Percentiles rank a stretch among this genome's conserved stretches.
phyloP scores from a whole-genome alignment of 2,113 vertebrate species.

The Larimichthys polyactis region DNA sequence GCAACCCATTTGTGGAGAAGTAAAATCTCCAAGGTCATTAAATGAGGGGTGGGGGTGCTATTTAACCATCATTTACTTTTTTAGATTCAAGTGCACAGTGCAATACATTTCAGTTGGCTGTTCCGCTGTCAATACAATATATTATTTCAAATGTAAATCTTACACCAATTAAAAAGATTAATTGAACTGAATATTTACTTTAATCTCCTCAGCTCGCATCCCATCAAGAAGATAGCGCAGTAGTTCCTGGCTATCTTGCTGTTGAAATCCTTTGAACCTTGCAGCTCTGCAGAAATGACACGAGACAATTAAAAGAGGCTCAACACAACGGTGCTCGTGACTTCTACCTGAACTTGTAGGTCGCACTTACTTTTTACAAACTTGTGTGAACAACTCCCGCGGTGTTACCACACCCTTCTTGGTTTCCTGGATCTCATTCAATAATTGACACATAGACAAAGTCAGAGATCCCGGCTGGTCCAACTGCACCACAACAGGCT shows the following conservation, averaged over 20 bases:
- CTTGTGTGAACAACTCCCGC: conserved; percentile 93
- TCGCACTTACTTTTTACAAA: conserved; percentile 96
- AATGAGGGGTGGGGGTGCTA: neutral
- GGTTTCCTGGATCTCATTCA: conserved; percentile 92
- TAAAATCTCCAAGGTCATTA: conserved; percentile 8
- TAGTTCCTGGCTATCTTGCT: conserved; percentile 98
- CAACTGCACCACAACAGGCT: conserved; percentile 87
- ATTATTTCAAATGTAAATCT: conserved; percentile 3
- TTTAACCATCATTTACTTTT: neutral
- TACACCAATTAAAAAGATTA: neutral
- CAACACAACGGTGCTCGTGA: neutral
- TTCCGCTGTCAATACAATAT: neutral
- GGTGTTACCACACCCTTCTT: conserved; percentile 91
- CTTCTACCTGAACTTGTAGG: neutral
- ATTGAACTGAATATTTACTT: conserved; percentile 78
- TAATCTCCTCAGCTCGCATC: conserved; percentile 94
- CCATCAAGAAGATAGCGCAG: conserved; percentile 96
- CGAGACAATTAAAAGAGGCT: neutral
- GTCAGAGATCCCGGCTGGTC: conserved; percentile 92
- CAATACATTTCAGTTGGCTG: neutral
- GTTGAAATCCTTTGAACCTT: conserved; percentile 97
- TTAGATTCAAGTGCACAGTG: neutral
- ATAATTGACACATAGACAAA: conserved; percentile 91
- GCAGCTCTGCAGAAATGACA: conserved; percentile 84
- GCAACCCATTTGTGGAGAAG: neutral